Percentiles rank a stretch among this genome's conserved stretches.
Conservation (phyloP, 2,888 invertebrate species). For the Phaonia tiefii region DNA sequence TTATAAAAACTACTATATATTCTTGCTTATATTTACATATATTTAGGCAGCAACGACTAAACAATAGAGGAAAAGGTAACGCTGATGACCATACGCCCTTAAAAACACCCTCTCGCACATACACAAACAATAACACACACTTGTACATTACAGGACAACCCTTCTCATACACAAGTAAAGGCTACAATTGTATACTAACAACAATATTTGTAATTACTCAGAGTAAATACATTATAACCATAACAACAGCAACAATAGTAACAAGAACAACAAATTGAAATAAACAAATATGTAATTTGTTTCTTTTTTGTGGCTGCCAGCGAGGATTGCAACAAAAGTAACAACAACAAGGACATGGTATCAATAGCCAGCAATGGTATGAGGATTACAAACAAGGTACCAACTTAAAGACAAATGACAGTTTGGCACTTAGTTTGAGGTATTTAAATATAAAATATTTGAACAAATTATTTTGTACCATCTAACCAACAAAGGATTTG, state of each 20-base stretch:
- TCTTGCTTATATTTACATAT: conserved; percentile 40
- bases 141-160: too few species aligned
- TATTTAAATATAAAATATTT: conserved; percentile 37
- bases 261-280: conserved; percentile 6
- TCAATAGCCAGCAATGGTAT: conserved; percentile 11
- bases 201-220: conserved; percentile 21
- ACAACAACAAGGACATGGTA: conserved; percentile 10
- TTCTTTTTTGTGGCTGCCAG: conserved; percentile 37
- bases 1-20: conserved; percentile 38
- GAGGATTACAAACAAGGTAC: conserved; percentile 34
- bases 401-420: conserved; percentile 50
- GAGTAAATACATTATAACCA: not conserved
- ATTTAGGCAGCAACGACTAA: conserved; percentile 38
- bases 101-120: conserved; percentile 13
- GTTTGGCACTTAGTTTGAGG: conserved; percentile 38
- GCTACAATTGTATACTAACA: not conserved
- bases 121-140: not conserved
- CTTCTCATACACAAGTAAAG: too few species aligned
- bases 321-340: conserved; percentile 9
- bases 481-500: not conserved
- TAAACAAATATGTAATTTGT: conserved; percentile 19
- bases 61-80: not conserved
- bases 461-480: conserved; percentile 24
- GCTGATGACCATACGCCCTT: conserved; percentile 6
- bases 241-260: not conserved